These are phyloP conservation scores for Cottus gobio DNA, from an alignment of 2,113 vertebrate species.

Conservation along the genomic window DNA sequence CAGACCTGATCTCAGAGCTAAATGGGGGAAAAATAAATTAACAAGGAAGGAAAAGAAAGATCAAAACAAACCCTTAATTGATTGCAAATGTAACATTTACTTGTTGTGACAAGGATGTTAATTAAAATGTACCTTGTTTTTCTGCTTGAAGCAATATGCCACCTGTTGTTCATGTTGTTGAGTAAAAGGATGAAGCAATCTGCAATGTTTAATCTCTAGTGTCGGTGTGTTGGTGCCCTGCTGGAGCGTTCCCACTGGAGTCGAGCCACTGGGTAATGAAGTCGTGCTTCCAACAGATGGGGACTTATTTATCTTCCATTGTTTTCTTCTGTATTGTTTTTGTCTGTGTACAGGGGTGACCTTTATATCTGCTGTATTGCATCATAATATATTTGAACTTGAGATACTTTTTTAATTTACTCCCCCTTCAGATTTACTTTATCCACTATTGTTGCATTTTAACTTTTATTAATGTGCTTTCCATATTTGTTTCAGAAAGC, in stretches of 20 bases:
- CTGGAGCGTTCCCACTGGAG: constrained; percentile 37
- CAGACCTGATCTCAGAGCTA: background rate
- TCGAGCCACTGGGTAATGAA: constrained; percentile 39
- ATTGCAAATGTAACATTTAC: constrained; percentile 23
- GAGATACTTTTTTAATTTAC: background rate
- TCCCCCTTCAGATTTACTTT: background rate
- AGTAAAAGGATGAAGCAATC: constrained; percentile 45
- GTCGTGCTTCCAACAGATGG: constrained; percentile 47
- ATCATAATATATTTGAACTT: constrained; percentile 37
- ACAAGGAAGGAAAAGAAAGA: background rate
- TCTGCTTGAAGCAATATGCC: constrained; percentile 50
- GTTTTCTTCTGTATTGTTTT: constrained; percentile 46
- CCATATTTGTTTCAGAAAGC: background rate
- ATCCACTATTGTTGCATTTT: background rate
- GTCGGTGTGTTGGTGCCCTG: background rate
- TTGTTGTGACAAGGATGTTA: constrained; percentile 63
- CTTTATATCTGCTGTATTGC: constrained; percentile 24
- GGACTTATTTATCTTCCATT: constrained; percentile 37
- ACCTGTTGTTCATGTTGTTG: constrained; percentile 65
- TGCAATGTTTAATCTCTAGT: constrained; percentile 43
- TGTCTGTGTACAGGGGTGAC: background rate
- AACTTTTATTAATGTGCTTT: background rate
- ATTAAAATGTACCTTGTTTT: constrained; percentile 34
- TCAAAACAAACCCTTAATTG: constrained; percentile 57
- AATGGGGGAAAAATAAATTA: background rate